Evolutionary conservation across 2,113 vertebrate genomes (phyloP).

Genomic region (Artemisiospiza belli): DNA sequence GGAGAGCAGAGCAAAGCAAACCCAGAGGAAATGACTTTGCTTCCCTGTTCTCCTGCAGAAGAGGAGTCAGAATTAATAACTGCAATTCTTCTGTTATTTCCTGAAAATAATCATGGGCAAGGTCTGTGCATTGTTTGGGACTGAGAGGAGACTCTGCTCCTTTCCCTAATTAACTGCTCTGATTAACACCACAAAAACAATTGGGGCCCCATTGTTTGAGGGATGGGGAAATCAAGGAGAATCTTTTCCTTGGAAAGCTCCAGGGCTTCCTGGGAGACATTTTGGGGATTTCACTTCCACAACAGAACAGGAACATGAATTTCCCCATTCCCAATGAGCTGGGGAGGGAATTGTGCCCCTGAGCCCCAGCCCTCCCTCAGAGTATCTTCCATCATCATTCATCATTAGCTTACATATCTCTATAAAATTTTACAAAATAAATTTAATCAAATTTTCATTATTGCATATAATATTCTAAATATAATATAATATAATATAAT

Average conservation of each 20-base stretch:
- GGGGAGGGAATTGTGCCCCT: not conserved
- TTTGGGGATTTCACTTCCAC: not conserved
- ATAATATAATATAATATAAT: no score
- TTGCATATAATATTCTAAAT: no score
- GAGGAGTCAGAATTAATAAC: not conserved
- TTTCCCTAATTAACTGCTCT: not conserved
- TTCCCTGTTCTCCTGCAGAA: not conserved
- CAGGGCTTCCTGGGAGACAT: rapidly evolving
- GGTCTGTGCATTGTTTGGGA: not conserved
- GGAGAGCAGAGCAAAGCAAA: not conserved
- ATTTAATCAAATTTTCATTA: not conserved
- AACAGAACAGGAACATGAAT: not conserved
- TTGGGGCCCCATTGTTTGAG: not conserved
- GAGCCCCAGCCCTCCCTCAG: no score
- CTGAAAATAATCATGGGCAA: not conserved
- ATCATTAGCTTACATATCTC: not conserved
- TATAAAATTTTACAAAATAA: not conserved
- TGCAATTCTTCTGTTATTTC: not conserved
- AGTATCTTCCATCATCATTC: not conserved
- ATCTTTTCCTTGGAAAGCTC: not conserved
- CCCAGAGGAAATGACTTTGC: not conserved
- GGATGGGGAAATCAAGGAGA: not conserved
- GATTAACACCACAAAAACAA: not conserved
- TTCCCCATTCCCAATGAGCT: not conserved
- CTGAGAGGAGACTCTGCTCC: not conserved